Evolutionary conservation across 2,888 invertebrate species (phyloP).

Genomic region (Oxyscelio sp.): DNA sequence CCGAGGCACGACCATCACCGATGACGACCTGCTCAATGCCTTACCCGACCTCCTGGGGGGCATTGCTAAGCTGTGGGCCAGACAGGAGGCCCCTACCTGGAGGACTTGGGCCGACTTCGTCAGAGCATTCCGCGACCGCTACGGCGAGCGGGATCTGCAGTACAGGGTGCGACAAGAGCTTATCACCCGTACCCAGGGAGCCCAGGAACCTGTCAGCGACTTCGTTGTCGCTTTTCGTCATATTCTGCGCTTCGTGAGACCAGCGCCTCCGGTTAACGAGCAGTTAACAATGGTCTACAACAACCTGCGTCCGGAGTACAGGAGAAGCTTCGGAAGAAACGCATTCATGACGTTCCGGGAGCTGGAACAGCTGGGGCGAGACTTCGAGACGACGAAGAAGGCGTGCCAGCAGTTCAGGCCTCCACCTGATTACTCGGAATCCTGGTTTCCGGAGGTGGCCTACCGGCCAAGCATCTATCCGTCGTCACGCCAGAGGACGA

Average conservation of each 20-base stretch:
- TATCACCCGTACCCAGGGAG: not conserved
- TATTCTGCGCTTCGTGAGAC: not conserved
- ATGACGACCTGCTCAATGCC: not conserved
- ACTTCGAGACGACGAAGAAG: not conserved
- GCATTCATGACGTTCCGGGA: not conserved
- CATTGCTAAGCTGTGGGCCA: not conserved
- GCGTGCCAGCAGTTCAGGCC: not conserved
- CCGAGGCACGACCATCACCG: not conserved
- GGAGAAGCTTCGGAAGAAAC: not conserved
- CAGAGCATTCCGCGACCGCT: not conserved
- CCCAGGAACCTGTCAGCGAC: not conserved
- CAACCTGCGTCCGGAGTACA: conserved; percentile 8
- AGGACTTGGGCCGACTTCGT: conserved; percentile 2
- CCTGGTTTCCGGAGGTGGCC: not conserved
- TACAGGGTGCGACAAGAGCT: conserved; percentile 1
- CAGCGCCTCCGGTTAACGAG: not conserved
- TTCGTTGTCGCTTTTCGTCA: not conserved
- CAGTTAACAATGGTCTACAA: not conserved
- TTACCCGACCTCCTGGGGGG: conserved; percentile 7
- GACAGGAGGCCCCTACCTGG: not conserved
- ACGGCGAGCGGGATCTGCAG: not conserved
- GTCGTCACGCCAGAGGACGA: too few species aligned
- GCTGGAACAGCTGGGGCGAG: not conserved
- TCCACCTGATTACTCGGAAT: not conserved
- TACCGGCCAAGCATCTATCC: not conserved